Conservation (phyloP, 2,113 vertebrate genomes). For the Myanophis thanlyinensis region DNA sequence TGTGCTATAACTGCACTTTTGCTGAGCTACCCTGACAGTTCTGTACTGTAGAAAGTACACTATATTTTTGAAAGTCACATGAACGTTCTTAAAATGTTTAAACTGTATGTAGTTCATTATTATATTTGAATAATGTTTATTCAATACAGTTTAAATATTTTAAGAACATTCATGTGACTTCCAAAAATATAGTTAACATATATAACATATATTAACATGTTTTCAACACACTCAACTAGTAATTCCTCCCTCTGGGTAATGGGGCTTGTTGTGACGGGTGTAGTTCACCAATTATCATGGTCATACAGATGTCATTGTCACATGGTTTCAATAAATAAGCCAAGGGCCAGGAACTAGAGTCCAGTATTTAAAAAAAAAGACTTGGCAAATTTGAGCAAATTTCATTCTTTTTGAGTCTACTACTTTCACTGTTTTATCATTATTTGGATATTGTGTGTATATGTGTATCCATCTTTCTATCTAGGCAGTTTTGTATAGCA, state of each 20-base stretch:
- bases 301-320: not conserved
- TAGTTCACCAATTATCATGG: not conserved
- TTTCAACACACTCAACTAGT: not conserved
- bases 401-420: not conserved
- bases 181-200: too few relatives aligned
- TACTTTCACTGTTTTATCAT: not conserved
- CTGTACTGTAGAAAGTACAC: not conserved
- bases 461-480: too few relatives aligned
- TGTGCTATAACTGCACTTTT: not conserved
- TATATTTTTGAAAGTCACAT: not conserved
- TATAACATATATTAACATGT: not conserved
- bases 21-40: not conserved
- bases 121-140: too few relatives aligned
- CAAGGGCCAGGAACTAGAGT: rapidly evolving
- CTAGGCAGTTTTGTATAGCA: too few relatives aligned
- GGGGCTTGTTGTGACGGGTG: not conserved
- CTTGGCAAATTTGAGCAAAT: too few relatives aligned
- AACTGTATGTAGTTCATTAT: not conserved
- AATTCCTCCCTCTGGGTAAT: not conserved
- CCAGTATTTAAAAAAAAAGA: not conserved
- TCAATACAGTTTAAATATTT: too few relatives aligned
- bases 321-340: not conserved
- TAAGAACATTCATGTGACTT: too few relatives aligned
- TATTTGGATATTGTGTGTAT: not conserved
- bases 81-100: not conserved